Conservation (phyloP, 2,797 vertebrate genomes). For the Psittacula echo region DNA sequence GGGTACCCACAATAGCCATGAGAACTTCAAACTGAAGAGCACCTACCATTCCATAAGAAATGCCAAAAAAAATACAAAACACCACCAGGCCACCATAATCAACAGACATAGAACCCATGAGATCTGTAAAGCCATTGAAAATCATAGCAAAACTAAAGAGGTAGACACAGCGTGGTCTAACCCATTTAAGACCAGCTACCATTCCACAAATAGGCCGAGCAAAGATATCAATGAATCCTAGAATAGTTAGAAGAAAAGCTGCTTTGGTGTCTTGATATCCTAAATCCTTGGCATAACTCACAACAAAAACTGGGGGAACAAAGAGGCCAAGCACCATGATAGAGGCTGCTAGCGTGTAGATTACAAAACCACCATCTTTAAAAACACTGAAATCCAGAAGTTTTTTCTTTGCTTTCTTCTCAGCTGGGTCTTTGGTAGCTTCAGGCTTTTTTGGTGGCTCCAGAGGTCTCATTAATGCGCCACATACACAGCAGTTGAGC, state of each 20-base stretch:
- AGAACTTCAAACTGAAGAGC: constrained; percentile 98
- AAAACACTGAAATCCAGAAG: constrained; percentile 94
- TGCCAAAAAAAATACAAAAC: constrained; percentile 95
- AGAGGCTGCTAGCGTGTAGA: constrained; percentile 90
- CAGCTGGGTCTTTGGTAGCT: constrained; percentile 39
- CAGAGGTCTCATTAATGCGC: constrained; percentile 92
- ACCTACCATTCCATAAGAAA: constrained; percentile 98
- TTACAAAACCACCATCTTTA: constrained; percentile 87
- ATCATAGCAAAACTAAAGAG: constrained; percentile 94
- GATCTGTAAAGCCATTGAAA: constrained; percentile 91
- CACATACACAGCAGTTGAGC: constrained; percentile 95
- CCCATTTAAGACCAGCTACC: constrained; percentile 86
- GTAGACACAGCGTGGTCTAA: constrained; percentile 91
- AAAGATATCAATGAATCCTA: constrained; percentile 95
- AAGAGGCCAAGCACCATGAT: constrained; percentile 97
- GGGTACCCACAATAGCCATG: constrained; percentile 93
- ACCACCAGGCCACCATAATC: constrained; percentile 86
- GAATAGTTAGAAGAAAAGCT: constrained; percentile 89
- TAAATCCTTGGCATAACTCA: constrained; percentile 93
- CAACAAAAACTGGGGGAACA: constrained; percentile 94
- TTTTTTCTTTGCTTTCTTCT: constrained; percentile 76
- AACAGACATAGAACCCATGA: constrained; percentile 84
- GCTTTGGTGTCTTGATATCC: constrained; percentile 88
- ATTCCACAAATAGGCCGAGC: constrained; percentile 90
- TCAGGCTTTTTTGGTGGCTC: constrained; percentile 70